phyloP scores from a whole-genome alignment of 35 echinoderm and acorn worm species.

The Strongylocentrotus purpuratus region DNA sequence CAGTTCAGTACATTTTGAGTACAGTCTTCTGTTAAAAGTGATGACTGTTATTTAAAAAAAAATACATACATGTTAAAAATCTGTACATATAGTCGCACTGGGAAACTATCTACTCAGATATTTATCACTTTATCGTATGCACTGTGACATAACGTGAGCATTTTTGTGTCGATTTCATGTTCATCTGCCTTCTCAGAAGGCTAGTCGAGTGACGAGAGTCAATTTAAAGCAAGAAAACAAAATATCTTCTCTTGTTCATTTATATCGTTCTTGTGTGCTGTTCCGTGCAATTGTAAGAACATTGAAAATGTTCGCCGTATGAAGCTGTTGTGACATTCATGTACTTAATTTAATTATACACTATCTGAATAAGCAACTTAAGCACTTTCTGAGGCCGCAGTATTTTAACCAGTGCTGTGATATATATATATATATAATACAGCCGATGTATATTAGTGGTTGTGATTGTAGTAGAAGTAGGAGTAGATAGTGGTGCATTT shows the following conservation, averaged over 20 bases:
- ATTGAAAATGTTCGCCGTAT: not conserved
- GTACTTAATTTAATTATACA: not conserved
- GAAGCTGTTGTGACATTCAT: not conserved
- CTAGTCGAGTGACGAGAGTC: not conserved
- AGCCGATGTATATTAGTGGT: not conserved
- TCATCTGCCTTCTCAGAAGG: not conserved
- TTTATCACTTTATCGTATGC: conserved; percentile 16
- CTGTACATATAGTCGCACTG: not conserved
- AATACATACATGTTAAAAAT: not conserved
- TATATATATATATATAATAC: not conserved
- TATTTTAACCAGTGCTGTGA: not conserved
- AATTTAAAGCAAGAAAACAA: not conserved
- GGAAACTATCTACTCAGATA: not conserved
- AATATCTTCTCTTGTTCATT: not conserved
- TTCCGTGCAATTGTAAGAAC: conserved; percentile 2
- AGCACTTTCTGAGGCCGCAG: conserved; percentile 14
- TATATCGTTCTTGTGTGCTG: not conserved
- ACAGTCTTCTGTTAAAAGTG: not conserved
- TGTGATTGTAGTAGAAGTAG: not conserved
- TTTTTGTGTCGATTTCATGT: not conserved
- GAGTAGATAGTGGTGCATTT: not conserved
- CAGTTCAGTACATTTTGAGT: not conserved
- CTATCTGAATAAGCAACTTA: not conserved
- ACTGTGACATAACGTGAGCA: not conserved
- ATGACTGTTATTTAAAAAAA: not conserved